phyloP scores from a whole-genome alignment of 2,888 invertebrate species.

The Dichetophora obliterata region DNA sequence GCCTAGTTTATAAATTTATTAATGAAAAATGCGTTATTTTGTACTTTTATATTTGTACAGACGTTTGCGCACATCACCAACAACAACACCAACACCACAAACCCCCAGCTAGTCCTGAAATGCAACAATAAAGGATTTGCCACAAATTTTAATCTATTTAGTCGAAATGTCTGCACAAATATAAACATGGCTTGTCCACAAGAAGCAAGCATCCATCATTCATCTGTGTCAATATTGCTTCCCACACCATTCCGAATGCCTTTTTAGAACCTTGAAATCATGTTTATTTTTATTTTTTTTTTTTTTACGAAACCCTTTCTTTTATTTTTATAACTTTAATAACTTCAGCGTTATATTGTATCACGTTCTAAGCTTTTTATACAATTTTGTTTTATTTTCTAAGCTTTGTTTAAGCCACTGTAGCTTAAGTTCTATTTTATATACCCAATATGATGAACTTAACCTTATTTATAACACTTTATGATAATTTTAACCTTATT shows the following conservation, averaged over 20 bases:
- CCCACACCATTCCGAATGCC: conserved; percentile 71
- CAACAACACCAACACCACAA: not conserved
- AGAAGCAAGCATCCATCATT: conserved; percentile 65
- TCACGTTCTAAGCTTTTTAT: not conserved
- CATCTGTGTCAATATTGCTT: conserved; percentile 70
- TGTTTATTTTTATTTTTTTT: conserved; percentile 36
- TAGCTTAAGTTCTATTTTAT: not conserved
- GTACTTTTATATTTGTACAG: conserved; percentile 66
- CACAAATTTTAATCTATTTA: not conserved
- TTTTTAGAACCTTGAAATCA: conserved; percentile 59
- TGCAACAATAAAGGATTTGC: conserved; percentile 56
- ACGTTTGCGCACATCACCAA: conserved; percentile 49
- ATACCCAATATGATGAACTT: not conserved
- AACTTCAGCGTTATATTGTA: too few relatives aligned
- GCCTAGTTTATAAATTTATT: not conserved
- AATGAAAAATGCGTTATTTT: conserved; percentile 61
- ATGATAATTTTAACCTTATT: too few relatives aligned
- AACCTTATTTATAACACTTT: too few relatives aligned
- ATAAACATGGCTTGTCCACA: conserved; percentile 55
- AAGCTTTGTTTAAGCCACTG: not conserved
- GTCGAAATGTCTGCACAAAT: conserved; percentile 56
- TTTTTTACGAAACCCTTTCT: conserved; percentile 14
- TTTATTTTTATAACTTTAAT: conserved; percentile 29
- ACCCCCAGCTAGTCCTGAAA: conserved; percentile 49
- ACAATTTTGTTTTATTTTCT: not conserved